These are phyloP conservation scores for Gasterosteus nipponicus DNA, from an alignment of 2,113 vertebrate species.

Conservation along the genomic window DNA sequence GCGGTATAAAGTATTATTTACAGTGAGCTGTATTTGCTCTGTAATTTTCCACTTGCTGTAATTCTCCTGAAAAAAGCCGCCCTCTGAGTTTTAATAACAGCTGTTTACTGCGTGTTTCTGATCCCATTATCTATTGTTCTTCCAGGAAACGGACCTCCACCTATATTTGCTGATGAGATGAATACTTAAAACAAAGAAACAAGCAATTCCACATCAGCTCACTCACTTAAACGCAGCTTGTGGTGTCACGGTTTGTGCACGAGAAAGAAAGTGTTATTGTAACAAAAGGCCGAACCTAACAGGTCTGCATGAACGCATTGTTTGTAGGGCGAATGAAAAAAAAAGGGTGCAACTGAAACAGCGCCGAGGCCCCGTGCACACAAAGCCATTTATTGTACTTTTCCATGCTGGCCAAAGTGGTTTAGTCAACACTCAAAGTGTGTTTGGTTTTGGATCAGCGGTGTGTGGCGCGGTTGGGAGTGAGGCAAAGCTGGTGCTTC, in stretches of 20 bases:
- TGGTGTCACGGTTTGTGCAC: conserved; percentile 45
- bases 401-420: conserved; percentile 9
- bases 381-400: conserved; percentile 24
- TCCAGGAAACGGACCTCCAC: conserved; percentile 43
- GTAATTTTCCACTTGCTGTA: conserved; percentile 43
- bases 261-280: conserved; percentile 28
- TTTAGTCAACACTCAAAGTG: conserved; percentile 37
- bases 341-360: conserved; percentile 5
- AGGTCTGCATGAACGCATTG: conserved; percentile 11
- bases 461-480: background rate
- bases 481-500: background rate
- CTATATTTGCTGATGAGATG: conserved; percentile 49
- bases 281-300: conserved; percentile 43
- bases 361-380: conserved; percentile 9
- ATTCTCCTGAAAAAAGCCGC: conserved; percentile 38
- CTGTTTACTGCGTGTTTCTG: conserved; percentile 60
- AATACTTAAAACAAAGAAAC: conserved; percentile 65
- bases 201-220: conserved; percentile 50
- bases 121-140: conserved; percentile 64
- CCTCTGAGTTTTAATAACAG: conserved; percentile 53
- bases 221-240: too few species aligned
- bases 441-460: conserved; percentile 21
- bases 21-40: conserved; percentile 28
- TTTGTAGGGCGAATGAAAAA: background rate
- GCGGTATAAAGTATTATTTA: conserved; percentile 63